Base-by-base conservation (phyloP, 2,888 invertebrate genomes). In the Strigamia crassipes region DNA sequence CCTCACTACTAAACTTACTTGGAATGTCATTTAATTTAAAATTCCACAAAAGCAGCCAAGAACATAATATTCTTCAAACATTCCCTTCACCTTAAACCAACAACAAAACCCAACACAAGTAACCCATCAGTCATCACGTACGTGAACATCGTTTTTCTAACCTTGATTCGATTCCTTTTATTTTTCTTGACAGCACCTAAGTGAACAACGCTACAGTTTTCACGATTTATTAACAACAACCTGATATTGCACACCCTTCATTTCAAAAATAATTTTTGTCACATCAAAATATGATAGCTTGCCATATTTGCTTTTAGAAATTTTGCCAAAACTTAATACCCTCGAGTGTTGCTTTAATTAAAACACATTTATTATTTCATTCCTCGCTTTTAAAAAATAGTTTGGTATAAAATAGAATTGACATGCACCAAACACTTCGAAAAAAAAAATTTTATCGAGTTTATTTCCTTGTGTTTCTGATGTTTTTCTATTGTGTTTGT, bases 51-150 rank as follows among this genome's bases (percentile, higher is more conserved):
- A 27, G 66, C 66, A 66, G 27, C 27, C 66, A 27, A 8, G 66
- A 66, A 66, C 66, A 66, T 66, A 23, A 66, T 66, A 66, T 66
- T 66, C 27, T 66, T 66, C 66, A 66, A 27, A 66, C 66, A 51
- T 66, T 27, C 27, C 66, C 27, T 66, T 66, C 66, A 66, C 66
- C 66, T 66, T 27, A 66, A 66, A 66, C 66, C 66, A 66, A 27
- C 66, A 31, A 27, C 23, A 66, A 66, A 66, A 66, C 66, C 66
- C 66, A 66, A 66, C 66, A 66, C 66, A 66, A 66, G 66, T 66
- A 66, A 66, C 66, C 66, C 66, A 66, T 66, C 66, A 66, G 66
- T 66, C 66, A 66, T 66, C 66, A 66, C 66, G 66, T 66, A 66
- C 66, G 27, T 66, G 66, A 66, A 66, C 66, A 66, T 27, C 66